A percentile compares a stretch with the other conserved stretches of the same genome.
Evolutionary conservation across 2,113 vertebrate species (phyloP).

Genomic region (Catharus fuscescens): DNA sequence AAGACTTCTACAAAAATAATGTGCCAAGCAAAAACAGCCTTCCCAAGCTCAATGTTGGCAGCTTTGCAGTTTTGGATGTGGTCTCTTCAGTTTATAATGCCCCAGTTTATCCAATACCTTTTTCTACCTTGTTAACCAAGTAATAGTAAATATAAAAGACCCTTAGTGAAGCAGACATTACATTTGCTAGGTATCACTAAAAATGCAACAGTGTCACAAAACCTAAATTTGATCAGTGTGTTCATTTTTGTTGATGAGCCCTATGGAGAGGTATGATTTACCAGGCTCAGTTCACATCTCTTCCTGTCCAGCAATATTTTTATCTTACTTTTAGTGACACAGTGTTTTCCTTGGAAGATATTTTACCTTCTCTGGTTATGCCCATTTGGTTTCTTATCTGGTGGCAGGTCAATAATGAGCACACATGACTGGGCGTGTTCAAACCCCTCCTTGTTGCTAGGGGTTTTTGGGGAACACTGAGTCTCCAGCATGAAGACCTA

Average conservation of each 20-base stretch:
- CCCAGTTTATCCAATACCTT: neutral
- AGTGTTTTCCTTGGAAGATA: neutral
- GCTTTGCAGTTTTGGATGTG: neutral
- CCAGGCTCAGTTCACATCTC: neutral
- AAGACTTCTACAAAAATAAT: neutral
- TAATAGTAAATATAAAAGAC: neutral
- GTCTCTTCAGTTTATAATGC: neutral
- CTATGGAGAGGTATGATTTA: neutral
- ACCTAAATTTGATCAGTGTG: neutral
- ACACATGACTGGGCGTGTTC: conserved; percentile 97
- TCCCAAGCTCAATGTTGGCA: neutral
- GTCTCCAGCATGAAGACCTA: conserved; percentile 98
- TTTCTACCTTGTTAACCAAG: neutral
- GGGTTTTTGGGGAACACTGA: conserved; percentile 95
- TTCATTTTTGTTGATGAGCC: neutral
- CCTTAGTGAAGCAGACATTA: neutral
- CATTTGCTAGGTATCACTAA: neutral
- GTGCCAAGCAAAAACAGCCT: neutral
- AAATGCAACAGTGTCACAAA: neutral
- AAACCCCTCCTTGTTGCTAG: conserved; percentile 94
- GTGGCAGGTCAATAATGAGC: conserved; percentile 92
- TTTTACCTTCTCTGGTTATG: conserved; percentile 91
- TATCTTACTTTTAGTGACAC: neutral
- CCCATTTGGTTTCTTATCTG: conserved; percentile 89
- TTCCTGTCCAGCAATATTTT: neutral